Evolutionary conservation across 2,797 vertebrate genomes (phyloP).

Genomic region (Gobio occitaniae): DNA sequence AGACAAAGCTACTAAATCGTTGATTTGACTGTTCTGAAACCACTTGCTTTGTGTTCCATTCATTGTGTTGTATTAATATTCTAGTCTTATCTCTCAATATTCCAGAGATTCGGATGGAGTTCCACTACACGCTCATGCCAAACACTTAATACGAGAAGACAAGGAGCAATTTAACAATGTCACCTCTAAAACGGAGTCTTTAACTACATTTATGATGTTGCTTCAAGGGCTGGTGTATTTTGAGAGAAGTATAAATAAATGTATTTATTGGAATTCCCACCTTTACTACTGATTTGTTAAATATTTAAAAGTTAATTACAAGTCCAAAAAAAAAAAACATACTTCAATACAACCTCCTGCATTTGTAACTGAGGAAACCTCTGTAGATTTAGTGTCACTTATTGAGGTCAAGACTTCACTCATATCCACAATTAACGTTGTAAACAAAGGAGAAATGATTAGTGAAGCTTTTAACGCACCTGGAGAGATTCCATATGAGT

Average conservation of each 20-base stretch:
- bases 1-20: not conserved
- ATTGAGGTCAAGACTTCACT: not conserved
- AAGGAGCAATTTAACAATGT: not conserved
- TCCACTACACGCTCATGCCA: constrained; percentile 10
- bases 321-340: not conserved
- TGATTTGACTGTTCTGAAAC: not conserved
- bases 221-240: not conserved
- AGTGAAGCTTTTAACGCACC: constrained; percentile 73
- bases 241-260: not conserved
- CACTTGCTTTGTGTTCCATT: constrained; percentile 4
- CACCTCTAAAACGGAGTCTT: constrained; percentile 32
- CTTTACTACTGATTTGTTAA: not conserved
- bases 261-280: not conserved
- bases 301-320: not conserved
- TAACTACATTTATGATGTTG: not conserved
- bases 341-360: not conserved
- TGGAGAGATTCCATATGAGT: constrained; percentile 90
- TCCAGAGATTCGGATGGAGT: constrained; percentile 8
- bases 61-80: constrained; percentile 19
- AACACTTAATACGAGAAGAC: not conserved
- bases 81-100: constrained; percentile 16
- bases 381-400: not conserved
- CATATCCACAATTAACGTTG: not conserved
- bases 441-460: not conserved
- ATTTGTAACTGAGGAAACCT: not conserved